Evolutionary conservation across 2,113 vertebrate genomes (phyloP), one percentile per base, ranked within the genome.

Genomic region (Sorex araneus): DNA sequence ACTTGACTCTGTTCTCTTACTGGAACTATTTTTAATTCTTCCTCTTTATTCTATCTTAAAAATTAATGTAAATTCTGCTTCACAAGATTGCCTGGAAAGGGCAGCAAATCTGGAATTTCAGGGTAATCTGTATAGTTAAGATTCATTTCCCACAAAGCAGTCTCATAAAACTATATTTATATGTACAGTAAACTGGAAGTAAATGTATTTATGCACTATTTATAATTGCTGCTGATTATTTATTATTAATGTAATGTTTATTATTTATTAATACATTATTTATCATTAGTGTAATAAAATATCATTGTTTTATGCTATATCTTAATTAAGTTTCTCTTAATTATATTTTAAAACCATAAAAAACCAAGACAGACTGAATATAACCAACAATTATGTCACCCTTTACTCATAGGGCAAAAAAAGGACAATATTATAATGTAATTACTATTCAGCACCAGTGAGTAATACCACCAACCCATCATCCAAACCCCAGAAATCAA

Each of bases 241-340:
- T 40, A 40, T 40, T 40, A 40, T 40, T 40, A 40, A 40, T 4
- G 3, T 40, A 40, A 40, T 40, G 7, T 7, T 40, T 40, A 40
- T 40, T 40, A 40, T 40, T 3, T 40, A 40, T 40, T 40, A 40
- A 40, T 40, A 40, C 3, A 40, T 40, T 7, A 40, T 40, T 40
- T 40, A 40, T 40, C 40, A n/a, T 40, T 40, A 40, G 7, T 40
- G 40, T 40, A 40, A 40, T 40, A 40, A 21, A 45, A 34, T 60
- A 86, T 85, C 93, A 78, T 89, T 75, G 89, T 92, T 95, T 96
- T 96, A 93, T 94, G 79, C 78, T 84, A n/a, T 89, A 23, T 3
- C 28, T 86, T 92, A 95, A 94, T 92, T 88, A 91, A 95, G 84
- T 93, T 95, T 69, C 23, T 92, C 64, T 93, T 92, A 67, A 30